Evolutionary conservation across 2,888 invertebrate species (phyloP), one percentile per base, ranked within the genome.

Genomic region (Caenorhabditis angaria): DNA sequence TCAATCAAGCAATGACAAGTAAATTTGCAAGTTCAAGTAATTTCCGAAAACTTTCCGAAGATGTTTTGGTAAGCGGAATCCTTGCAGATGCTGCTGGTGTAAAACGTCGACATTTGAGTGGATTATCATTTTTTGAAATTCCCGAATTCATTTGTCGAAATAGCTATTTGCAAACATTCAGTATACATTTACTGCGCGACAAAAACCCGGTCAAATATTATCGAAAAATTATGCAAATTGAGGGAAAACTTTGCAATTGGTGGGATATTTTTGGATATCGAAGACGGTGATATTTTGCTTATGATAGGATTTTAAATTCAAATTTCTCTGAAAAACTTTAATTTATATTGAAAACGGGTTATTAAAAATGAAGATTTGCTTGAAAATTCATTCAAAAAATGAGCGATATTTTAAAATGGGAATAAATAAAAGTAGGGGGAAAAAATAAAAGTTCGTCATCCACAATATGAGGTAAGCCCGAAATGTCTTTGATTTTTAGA

Each of bases 41-140:
- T 27, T 78, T 73, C 29, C 70, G 76, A 62, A 68, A 69, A 35
- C 65, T 78, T 3, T 73, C 80, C 0, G 80, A 80, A 70, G 80
- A 80, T 58, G 78, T 78, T 35, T 59, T 80, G 1, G 68, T 78
- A 64, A 80, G 72, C 1, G 80, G 80, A 20, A 72, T 80, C 28
- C 68, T 79, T 0, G 75, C 79, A 12, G 75, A 77, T 35, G 59
- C 48, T 0, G 73, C 76, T 3, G 73, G 69, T 3, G 64, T 76
- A 41, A 28, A 60, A 35, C 60, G 78, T 10, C 67, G 68, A 35
- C 73, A 71, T 53, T 64, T 76, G 32, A 63, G 50, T n/a, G 76
- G 71, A 20, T 62, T 78, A 22, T 73, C 73, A 12, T 78, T 78
- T 50, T 70, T 71, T 47, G 76, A 76, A 51, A 67, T 69, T n/a